A percentile compares a stretch with the other conserved stretches of the same genome.
Evolutionary conservation across 1,140 invertebrate species (phyloP).

Genomic region (Drosophila tsacasi): DNA sequence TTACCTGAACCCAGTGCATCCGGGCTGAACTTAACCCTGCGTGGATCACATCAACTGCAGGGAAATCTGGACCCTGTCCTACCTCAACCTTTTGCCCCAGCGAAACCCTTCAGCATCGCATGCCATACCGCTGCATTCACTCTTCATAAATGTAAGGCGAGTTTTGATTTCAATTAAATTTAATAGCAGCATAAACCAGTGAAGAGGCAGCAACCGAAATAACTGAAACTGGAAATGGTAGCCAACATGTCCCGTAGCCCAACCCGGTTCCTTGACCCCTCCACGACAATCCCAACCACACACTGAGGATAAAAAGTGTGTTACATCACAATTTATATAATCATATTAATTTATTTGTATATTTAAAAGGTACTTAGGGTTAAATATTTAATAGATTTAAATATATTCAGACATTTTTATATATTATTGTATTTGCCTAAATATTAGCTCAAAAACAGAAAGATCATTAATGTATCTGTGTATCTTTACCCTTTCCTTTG

Average conservation of each 20-base stretch:
- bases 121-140: slow-evolving; percentile 29
- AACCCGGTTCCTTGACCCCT: slow-evolving; percentile 74
- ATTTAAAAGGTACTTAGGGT: too few relatives aligned
- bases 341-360: too few relatives aligned
- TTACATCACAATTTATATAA: neutral
- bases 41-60: neutral
- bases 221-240: slow-evolving; percentile 35
- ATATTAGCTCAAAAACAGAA: too few relatives aligned
- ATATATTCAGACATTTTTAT: too few relatives aligned
- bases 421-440: too few relatives aligned
- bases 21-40: slow-evolving; percentile 1
- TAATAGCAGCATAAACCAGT: slow-evolving; percentile 78
- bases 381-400: neutral
- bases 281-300: neutral
- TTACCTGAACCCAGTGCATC: neutral
- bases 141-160: slow-evolving; percentile 58
- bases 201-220: slow-evolving; percentile 38
- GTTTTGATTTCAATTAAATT: slow-evolving; percentile 83
- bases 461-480: neutral
- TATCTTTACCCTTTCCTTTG: neutral
- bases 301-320: slow-evolving; percentile 5
- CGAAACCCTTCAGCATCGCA: slow-evolving; percentile 6
- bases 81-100: slow-evolving; percentile 45
- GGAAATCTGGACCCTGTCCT: slow-evolving; percentile 19
- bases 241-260: slow-evolving; percentile 33